Base-by-base conservation (phyloP, 2,888 invertebrate species). In the Tetanocera ferruginea region DNA sequence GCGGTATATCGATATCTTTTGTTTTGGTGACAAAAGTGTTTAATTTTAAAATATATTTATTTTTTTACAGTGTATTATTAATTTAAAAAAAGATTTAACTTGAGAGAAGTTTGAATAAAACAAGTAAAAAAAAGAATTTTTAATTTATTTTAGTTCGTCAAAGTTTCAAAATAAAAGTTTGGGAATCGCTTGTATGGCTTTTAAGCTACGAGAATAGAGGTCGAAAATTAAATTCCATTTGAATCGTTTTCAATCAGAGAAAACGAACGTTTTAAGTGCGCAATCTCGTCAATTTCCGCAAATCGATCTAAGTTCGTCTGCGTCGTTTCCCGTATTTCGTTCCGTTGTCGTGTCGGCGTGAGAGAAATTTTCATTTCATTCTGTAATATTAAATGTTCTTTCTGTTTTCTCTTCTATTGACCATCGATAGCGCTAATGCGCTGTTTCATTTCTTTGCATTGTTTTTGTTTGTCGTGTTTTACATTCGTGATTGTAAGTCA, bases 241-340 rank as follows among this genome's bases (percentile, higher is more conserved):
- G 55, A 28, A 31, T 55, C 19, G 19, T 34, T 55, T 17, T 34
- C 17, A 66, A 37, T 70, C 57, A 19, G 43, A 64, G 25, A 72
- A 51, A 19, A 78, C 80, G 81, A 80, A 80, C 79, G 81, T 79
- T 82, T 82, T 82, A 76, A 83, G 71, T 80, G 84, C 84, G 84
- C 84, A 83, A 76, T 81, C 84, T 83, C 84, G 80, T 83, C 82
- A 80, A 83, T 82, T 83, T 84, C 83, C 83, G 83, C 83, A 82
- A 84, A 84, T 84, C 84, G 84, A 84, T 84, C 80, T 80, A 49
- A 81, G 73, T 78, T 80, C 79, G 80, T 70, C 74, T 76, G 5
- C 57, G 67, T 57, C 64, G 64, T 74, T 74, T 64, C 23, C 43
- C 43, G 67, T 49, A 28, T 37, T 49, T 52, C 28, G 62, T 64